These are phyloP conservation scores for Takifugu flavidus DNA, from an alignment of 2,113 vertebrate genomes.

Conservation along the genomic window DNA sequence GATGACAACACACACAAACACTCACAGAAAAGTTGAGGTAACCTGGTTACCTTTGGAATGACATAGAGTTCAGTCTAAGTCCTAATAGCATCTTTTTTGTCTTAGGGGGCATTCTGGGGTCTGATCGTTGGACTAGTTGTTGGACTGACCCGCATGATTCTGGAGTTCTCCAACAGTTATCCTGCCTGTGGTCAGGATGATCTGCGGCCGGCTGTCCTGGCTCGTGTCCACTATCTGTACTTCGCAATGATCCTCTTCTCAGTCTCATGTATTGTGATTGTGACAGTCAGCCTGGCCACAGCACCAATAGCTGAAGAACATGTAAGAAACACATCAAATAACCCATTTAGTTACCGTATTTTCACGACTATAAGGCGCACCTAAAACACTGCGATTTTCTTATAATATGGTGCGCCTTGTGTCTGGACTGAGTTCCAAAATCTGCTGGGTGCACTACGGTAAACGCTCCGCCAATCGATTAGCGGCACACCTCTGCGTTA, in stretches of 20 bases:
- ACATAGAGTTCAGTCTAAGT: no score
- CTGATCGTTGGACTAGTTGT: constrained; percentile 82
- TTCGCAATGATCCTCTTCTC: constrained; percentile 86
- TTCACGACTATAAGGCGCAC: no score
- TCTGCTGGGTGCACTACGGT: no score
- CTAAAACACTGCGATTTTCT: no score
- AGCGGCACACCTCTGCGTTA: no score
- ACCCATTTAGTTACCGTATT: no score
- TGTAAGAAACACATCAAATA: constrained; percentile 64
- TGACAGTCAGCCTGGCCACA: constrained; percentile 81
- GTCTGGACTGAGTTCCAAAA: no score
- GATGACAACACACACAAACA: background rate
- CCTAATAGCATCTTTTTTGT: background rate
- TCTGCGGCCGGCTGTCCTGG: constrained; percentile 79
- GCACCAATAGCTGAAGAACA: constrained; percentile 79
- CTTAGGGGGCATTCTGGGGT: constrained; percentile 96
- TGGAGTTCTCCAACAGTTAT: constrained; percentile 80
- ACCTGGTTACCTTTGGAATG: no score
- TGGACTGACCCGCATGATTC: constrained; percentile 80
- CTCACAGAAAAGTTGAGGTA: no score
- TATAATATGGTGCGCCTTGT: no score
- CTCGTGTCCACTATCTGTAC: constrained; percentile 90
- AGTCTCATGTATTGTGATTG: constrained; percentile 74
- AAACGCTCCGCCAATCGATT: no score
- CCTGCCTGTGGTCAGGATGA: constrained; percentile 87